These are phyloP conservation scores for Byasa hedistus DNA, from an alignment of 2,888 invertebrate species.

Conservation along the genomic window DNA sequence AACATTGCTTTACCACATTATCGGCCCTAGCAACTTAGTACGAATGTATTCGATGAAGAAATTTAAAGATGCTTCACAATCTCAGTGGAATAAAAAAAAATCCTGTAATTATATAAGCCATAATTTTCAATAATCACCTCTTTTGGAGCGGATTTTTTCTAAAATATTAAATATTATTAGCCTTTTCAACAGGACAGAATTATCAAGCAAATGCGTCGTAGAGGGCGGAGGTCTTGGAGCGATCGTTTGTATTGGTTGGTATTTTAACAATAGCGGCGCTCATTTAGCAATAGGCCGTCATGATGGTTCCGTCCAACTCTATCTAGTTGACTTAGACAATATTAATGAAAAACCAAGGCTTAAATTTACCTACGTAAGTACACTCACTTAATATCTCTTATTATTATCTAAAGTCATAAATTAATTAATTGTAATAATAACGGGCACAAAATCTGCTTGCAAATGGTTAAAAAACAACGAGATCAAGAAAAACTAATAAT, in stretches of 20 bases:
- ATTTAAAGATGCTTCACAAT: too few relatives aligned
- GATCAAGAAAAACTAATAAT: too few relatives aligned
- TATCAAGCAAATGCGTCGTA: conserved; percentile 62
- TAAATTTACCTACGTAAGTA: conserved; percentile 68
- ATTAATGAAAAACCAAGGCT: conserved; percentile 60
- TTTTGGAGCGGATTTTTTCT: not conserved
- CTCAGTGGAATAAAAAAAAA: too few relatives aligned
- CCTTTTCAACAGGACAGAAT: conserved; percentile 47
- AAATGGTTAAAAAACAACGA: too few relatives aligned
- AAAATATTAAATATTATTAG: conserved; percentile 20
- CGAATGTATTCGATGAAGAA: too few relatives aligned
- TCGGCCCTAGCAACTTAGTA: too few relatives aligned
- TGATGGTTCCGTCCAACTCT: conserved; percentile 73
- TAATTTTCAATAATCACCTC: not conserved
- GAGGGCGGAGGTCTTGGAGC: conserved; percentile 69
- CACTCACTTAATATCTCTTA: not conserved
- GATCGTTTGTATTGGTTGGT: conserved; percentile 70
- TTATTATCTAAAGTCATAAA: not conserved
- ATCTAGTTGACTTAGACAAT: conserved; percentile 73
- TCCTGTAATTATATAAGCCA: too few relatives aligned
- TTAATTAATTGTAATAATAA: not conserved
- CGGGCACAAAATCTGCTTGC: too few relatives aligned
- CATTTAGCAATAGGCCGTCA: conserved; percentile 71
- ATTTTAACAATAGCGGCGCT: conserved; percentile 46
- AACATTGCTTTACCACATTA: too few relatives aligned